Evolutionary conservation across 2,797 vertebrate species (phyloP), one percentile per base, ranked within the genome.

Genomic region (Manis pentadactyla): DNA sequence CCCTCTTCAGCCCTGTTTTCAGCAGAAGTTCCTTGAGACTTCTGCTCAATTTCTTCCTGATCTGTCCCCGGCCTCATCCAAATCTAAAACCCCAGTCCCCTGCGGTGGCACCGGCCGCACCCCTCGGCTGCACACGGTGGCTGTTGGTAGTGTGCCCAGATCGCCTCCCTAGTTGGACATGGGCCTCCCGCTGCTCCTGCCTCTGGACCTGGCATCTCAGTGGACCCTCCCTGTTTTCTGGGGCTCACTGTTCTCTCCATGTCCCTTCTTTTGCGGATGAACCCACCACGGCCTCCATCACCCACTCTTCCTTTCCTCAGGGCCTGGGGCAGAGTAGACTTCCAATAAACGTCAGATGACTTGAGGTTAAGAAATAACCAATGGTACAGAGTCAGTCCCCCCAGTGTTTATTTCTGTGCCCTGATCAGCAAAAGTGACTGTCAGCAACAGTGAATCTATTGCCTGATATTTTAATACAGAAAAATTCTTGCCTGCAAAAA

Each of bases 321-420:
- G 7, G 2, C 90, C 55, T 15, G 12, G 46, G 27, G 8, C 2
- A 0, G n/a, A 53, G 73, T 23, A n/a, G 74, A 18, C 46, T 37
- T 73, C 19, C 37, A 27, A 0, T 29, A 15, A 25, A 1, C 0
- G 2, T 2, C 42, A 2, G 27, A 53, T 0, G 57, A 2, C n/a
- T 78, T 7, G 6, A 23, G 29, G 27, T 25, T 78, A 68, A 34
- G 57, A 73, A 83, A 14, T 18, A 15, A 9, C 7, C 1, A 27
- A n/a, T 55, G 57, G 17, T 3, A 0, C 55, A 13, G 51, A 29
- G 7, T 23, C 29, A 4, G 74, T 21, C 27, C 18, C 63, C 64
- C 21, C 61, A 7, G 11, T 19, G 29, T 57, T 34, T 25, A 1
- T 42, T 73, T 61, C 66, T 68, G 8, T 49, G 8, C 14, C 39